Evolutionary conservation across 2,797 vertebrate genomes (phyloP).

Genomic region (Ctenochaetus hawaiiensis): DNA sequence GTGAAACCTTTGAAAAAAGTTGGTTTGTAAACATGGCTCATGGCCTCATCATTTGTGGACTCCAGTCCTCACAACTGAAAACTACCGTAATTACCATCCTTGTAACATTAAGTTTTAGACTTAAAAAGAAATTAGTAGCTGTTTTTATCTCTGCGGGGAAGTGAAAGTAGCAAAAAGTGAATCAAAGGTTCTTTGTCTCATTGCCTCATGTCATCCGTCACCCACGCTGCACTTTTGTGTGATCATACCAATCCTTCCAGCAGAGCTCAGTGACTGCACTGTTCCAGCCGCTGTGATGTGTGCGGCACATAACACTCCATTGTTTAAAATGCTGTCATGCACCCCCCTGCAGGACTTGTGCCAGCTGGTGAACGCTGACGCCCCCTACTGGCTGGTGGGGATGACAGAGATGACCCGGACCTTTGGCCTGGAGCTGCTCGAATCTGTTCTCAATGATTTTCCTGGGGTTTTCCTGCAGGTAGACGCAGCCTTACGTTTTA

Average conservation of each 20-base stretch:
- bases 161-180: neutral
- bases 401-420: slow-evolving; percentile 99
- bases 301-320: slow-evolving; percentile 36
- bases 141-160: slow-evolving; percentile 18
- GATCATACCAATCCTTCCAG: slow-evolving; percentile 21
- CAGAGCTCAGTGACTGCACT: slow-evolving; percentile 40
- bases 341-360: slow-evolving; percentile 90
- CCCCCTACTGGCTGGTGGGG: slow-evolving; percentile 98
- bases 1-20: neutral
- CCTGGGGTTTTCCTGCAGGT: slow-evolving; percentile 97
- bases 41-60: neutral
- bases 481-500: slow-evolving; percentile 35
- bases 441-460: slow-evolving; percentile 98
- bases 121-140: neutral
- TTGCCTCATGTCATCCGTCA: slow-evolving; percentile 9
- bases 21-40: slow-evolving; percentile 19
- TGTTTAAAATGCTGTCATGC: slow-evolving; percentile 51
- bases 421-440: slow-evolving; percentile 96
- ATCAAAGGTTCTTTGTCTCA: slow-evolving; percentile 10
- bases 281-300: slow-evolving; percentile 28
- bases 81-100: neutral
- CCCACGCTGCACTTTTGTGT: slow-evolving; percentile 26
- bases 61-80: neutral
- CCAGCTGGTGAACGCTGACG: slow-evolving; percentile 98
- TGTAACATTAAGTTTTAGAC: neutral